Evolutionary conservation across 2,113 vertebrate genomes (phyloP).

Genomic region (Leptobrachium ailaonicum): DNA sequence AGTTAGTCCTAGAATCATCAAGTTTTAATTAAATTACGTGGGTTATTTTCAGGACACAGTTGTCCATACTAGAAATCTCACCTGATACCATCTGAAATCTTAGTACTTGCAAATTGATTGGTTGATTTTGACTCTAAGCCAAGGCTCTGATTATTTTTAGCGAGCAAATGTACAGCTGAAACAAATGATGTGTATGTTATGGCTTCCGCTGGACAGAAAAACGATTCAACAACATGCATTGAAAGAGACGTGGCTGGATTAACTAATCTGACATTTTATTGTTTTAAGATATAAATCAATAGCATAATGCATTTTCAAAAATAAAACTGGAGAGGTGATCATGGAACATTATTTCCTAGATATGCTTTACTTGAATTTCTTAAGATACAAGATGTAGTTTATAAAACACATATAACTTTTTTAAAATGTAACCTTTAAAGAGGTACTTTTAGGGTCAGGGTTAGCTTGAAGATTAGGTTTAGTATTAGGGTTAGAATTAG

Average conservation of each 20-base stretch:
- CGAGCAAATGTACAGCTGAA: slow-evolving; percentile 29
- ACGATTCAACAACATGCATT: slow-evolving; percentile 1
- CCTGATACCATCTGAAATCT: slow-evolving; percentile 56
- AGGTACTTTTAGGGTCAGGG: no score
- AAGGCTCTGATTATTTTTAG: slow-evolving; percentile 52
- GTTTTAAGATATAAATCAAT: slow-evolving; percentile 10
- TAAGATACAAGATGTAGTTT: no score
- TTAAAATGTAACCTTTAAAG: background rate
- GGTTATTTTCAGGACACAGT: slow-evolving; percentile 59
- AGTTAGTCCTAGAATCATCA: slow-evolving; percentile 54
- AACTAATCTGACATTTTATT: slow-evolving; percentile 34
- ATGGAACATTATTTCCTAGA: background rate
- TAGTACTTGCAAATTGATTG: slow-evolving; percentile 60
- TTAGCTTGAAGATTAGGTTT: no score
- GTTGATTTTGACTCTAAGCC: slow-evolving; percentile 59
- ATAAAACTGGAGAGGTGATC: background rate
- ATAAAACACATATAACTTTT: no score
- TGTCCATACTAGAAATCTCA: slow-evolving; percentile 57
- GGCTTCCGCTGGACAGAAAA: slow-evolving; percentile 22
- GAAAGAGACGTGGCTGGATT: background rate
- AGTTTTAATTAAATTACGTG: slow-evolving; percentile 64
- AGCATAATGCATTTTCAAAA: background rate
- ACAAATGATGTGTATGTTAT: slow-evolving; percentile 34
- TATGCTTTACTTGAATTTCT: background rate
- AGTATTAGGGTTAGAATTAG: no score